Evolutionary conservation across 2,113 vertebrate species (phyloP), one percentile per base, ranked within the genome.

Genomic region (Pithys albifrons): DNA sequence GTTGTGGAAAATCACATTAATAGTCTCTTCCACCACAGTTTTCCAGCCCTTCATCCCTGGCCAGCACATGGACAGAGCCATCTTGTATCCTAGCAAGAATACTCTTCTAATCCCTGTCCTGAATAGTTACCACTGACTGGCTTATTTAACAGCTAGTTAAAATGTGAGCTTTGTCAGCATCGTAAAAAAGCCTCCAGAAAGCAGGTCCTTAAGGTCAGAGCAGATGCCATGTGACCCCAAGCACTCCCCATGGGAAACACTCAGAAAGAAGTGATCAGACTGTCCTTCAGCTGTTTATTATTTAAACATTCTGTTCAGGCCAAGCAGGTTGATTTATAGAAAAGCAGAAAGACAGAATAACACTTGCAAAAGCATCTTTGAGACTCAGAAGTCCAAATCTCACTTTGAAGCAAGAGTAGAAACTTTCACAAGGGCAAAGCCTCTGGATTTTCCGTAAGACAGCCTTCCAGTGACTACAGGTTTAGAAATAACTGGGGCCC

Each of bases 1-100:
- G 94, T 96, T 95, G 95, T 93, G 94, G 95, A 97, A 97, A 97
- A 97, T 96, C 96, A 92, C 76, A 93, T 95, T 96, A 96, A 94
- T 89, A 95, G 80, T 89, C 96, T 91, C 95, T 92, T 96, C 95
- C 83, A 89, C 73, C 91, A 66, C 49, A 62, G 88, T 96, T 91
- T 94, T 96, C 94, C 94, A 91, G 91, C 86, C 92, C 95, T 95
- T 93, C 95, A 93, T 92, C 94, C 95, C 95, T 67, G 57, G 95
- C 90, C 95, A 95, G 83, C 80, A 78, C 86, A 93, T 46, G 92
- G 92, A 96, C 90, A 94, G 90, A 95, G 78, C 94, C 83, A 92
- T 93, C 91, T 78, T 85, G 91, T 92, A 89, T 84, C 86, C 95
- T 90, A 82, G 58, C 64, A 93, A 87, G 92, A 92, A 94, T 75